Base-by-base conservation (phyloP, 1,140 invertebrate genomes). In the Megathymus violae region DNA sequence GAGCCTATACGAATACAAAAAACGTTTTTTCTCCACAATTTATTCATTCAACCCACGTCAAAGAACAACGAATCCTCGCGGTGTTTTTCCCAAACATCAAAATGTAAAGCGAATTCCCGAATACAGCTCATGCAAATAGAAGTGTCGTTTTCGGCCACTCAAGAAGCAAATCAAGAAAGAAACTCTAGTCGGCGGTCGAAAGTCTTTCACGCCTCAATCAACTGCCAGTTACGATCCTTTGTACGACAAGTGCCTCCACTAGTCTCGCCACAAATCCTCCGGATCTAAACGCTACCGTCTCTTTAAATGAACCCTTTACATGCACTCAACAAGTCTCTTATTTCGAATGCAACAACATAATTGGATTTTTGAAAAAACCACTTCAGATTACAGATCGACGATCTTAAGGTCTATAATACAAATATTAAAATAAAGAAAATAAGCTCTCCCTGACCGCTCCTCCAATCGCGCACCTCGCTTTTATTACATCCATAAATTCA, bases 401-500 rank as follows among this genome's bases (percentile, higher is more conserved):
- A 78, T 44, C 81, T 85, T 82, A 76, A 85, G 78, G 79, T 71
- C 82, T 73, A 86, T 81, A 82, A 85, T 83, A 78, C 78, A 87
- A 80, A 88, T 91, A 91, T 91, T 86, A 91, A 89, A 91, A 89
- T 88, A 89, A 89, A 91, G 88, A 90, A 91, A 91, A 89, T 91
- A 88, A 89, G 77, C 76, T 82, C 75, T 65, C 76, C 66, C 74
- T 85, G 78, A 79, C 84, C 80, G 82, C 73, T 90, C 88, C 82
- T 89, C 92, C 92, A 92, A 91, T 92, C 82, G 85, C 88, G 88
- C 82, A 89, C 85, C 85, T 83, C 85, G 85, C 82, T 92, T 92
- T 92, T 93, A 93, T 93, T 92, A 93, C 92, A 92, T 93, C 91
- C 92, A 93, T 93, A 93, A 93, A 92, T 92, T 93, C 91, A 92